Conservation (phyloP, 2,888 invertebrate species). For the Ormyrus pomaceus region DNA sequence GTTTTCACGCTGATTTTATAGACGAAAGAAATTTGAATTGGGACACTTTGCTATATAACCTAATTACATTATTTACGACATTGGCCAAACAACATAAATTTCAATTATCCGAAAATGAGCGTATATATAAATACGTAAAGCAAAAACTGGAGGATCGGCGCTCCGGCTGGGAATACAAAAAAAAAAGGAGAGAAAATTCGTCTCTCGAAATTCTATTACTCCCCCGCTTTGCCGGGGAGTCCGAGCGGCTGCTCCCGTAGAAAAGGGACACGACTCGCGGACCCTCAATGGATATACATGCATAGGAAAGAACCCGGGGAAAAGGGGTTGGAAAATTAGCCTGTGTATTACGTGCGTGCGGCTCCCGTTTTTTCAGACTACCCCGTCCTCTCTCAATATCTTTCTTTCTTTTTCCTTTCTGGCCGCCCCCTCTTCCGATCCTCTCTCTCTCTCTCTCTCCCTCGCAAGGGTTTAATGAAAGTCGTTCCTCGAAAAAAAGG, state of each 20-base stretch:
- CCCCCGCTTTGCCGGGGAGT: slow-evolving; percentile 12
- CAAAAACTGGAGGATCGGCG: neutral
- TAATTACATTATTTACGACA: too few relatives aligned
- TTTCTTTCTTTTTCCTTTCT: slow-evolving; percentile 13
- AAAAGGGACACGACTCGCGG: slow-evolving; percentile 7
- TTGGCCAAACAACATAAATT: too few relatives aligned
- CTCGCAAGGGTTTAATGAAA: slow-evolving; percentile 38
- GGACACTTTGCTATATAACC: too few relatives aligned
- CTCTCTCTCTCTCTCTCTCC: slow-evolving; percentile 1
- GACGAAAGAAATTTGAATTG: neutral
- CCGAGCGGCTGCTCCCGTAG: slow-evolving; percentile 4
- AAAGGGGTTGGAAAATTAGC: slow-evolving; percentile 45
- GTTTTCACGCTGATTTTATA: neutral
- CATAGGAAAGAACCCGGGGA: neutral
- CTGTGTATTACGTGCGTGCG: slow-evolving; percentile 20
- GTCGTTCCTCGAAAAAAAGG: slow-evolving; percentile 36
- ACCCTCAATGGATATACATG: neutral
- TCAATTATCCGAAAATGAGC: neutral
- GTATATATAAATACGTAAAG: neutral
- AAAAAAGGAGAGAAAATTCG: slow-evolving; percentile 2
- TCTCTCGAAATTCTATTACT: slow-evolving; percentile 43
- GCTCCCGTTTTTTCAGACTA: slow-evolving; percentile 8
- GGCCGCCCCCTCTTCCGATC: neutral
- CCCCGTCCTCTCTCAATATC: neutral
- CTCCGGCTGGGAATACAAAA: neutral